Percentiles rank a stretch among this genome's conserved stretches.
Evolutionary conservation across 2,888 invertebrate species (phyloP).

Genomic region (Apocheima hispidaria): DNA sequence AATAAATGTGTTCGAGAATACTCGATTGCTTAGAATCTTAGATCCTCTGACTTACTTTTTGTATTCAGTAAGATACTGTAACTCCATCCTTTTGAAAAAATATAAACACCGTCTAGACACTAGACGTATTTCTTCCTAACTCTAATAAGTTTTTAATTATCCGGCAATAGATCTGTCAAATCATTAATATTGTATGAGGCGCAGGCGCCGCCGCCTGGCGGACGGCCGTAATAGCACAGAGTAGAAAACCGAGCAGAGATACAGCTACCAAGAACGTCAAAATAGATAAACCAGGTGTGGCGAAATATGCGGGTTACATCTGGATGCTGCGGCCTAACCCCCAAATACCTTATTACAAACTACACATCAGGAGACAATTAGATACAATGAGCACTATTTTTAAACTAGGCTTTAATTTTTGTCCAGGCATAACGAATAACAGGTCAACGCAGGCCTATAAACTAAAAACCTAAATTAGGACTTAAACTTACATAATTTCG

Average conservation of each 20-base stretch:
- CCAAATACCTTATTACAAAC: too few relatives aligned
- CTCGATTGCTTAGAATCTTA: background rate
- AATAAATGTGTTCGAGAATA: background rate
- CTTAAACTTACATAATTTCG: too few relatives aligned
- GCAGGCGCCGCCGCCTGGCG: conserved; percentile 37
- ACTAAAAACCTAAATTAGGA: too few relatives aligned
- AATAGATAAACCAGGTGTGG: too few relatives aligned
- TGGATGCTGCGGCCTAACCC: too few relatives aligned
- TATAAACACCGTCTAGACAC: conserved; percentile 25
- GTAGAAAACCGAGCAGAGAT: background rate
- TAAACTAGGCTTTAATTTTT: too few relatives aligned
- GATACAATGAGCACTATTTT: too few relatives aligned
- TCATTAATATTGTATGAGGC: conserved; percentile 48
- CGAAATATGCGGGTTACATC: too few relatives aligned
- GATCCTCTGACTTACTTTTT: background rate
- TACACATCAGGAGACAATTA: too few relatives aligned
- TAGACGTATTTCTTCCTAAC: conserved; percentile 29
- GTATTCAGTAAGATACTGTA: background rate
- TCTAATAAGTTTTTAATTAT: conserved; percentile 41
- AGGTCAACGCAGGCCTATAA: too few relatives aligned
- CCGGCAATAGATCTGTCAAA: conserved; percentile 42
- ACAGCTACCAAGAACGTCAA: background rate
- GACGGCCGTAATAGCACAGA: conserved; percentile 16
- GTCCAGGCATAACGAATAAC: too few relatives aligned
- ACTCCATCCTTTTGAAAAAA: background rate